Evolutionary conservation across 2,888 invertebrate species (phyloP).

Genomic region (Cataglyphis altisquamis): DNA sequence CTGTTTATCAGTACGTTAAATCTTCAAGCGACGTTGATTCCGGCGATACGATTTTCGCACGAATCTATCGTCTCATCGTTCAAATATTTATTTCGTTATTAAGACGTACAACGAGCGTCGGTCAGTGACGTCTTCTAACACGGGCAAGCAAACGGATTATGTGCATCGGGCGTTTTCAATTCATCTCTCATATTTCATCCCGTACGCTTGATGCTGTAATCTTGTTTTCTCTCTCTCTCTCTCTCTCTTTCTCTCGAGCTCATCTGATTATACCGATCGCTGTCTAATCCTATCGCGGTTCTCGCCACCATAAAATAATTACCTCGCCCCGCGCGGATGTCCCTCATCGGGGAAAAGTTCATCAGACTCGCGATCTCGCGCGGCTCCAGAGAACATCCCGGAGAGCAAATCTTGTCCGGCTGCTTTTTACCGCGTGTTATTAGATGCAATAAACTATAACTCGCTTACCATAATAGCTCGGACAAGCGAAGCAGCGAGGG

Average conservation of each 20-base stretch:
- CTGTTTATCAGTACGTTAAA: background rate
- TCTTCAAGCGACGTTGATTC: background rate
- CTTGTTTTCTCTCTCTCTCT: background rate
- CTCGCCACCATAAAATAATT: constrained; percentile 55
- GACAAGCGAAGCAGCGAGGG: constrained; percentile 12
- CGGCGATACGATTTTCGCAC: background rate
- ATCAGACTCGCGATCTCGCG: constrained; percentile 32
- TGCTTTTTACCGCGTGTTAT: constrained; percentile 61
- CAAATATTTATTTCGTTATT: background rate
- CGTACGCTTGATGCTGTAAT: constrained; percentile 17
- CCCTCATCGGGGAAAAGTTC: constrained; percentile 17
- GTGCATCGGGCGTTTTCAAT: constrained; percentile 13
- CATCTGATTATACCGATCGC: constrained; percentile 35
- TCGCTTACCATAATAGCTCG: constrained; percentile 58
- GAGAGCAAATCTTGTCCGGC: constrained; percentile 43
- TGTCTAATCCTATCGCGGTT: constrained; percentile 46
- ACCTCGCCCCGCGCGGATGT: constrained; percentile 18
- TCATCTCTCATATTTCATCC: constrained; percentile 13
- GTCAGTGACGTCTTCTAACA: background rate
- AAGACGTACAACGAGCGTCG: background rate
- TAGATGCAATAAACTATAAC: constrained; percentile 65
- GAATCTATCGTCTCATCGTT: background rate
- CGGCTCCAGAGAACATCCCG: constrained; percentile 39
- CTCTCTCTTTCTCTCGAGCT: background rate
- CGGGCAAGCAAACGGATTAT: constrained; percentile 6